Evolutionary conservation across 2,113 vertebrate genomes (phyloP).

Genomic region (Mungos mungo): DNA sequence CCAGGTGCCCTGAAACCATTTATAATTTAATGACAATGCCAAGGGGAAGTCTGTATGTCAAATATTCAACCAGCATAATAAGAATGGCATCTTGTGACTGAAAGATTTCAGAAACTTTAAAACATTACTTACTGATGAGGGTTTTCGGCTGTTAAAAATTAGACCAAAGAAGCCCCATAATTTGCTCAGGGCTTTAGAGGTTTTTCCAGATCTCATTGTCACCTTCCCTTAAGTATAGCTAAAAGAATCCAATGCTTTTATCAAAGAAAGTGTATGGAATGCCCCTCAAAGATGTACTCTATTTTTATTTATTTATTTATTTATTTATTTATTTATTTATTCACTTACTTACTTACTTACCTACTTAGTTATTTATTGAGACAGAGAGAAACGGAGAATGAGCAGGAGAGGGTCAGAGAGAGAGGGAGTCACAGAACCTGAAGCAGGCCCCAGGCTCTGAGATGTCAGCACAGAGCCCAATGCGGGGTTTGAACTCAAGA

Average conservation of each 20-base stretch:
- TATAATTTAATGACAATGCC: not conserved
- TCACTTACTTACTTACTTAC: too few relatives aligned
- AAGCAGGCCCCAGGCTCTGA: too few relatives aligned
- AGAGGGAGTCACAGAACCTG: too few relatives aligned
- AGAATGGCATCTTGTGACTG: not conserved
- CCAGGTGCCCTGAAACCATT: not conserved
- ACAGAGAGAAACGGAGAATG: too few relatives aligned
- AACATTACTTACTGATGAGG: not conserved
- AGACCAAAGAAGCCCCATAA: not conserved
- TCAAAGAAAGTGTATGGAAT: not conserved
- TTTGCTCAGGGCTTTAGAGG: not conserved
- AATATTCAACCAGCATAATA: not conserved
- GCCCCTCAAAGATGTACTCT: not conserved
- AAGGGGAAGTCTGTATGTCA: not conserved
- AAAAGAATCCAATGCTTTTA: not conserved
- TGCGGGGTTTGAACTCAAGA: too few relatives aligned
- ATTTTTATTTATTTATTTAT: not conserved
- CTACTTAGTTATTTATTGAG: too few relatives aligned
- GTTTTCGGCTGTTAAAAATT: not conserved
- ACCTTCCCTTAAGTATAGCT: not conserved
- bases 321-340: too few relatives aligned
- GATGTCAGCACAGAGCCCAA: too few relatives aligned
- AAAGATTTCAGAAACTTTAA: conserved; percentile 1
- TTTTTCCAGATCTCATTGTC: not conserved
- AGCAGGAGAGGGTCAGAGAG: too few relatives aligned